Base-by-base conservation (phyloP, 2,113 vertebrate genomes). In the Coryphaenoides rupestris region DNA sequence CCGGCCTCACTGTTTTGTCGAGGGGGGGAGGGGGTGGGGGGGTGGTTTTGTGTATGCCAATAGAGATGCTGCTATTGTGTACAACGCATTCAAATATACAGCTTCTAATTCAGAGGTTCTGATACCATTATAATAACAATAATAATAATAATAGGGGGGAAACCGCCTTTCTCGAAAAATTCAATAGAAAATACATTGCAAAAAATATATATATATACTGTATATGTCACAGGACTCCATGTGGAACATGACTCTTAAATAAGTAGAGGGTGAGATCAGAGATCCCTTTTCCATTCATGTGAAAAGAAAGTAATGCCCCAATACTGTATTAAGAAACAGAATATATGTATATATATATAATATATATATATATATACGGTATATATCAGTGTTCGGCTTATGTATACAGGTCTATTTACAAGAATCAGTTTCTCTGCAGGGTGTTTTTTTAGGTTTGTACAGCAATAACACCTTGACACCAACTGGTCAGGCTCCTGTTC, bases 391-490 rank as follows among this genome's bases (percentile, higher is more conserved):
- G 72, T 80, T 79, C 58, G 58, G 72, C 68, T 70, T 74, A 68
- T 75, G 82, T 78, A 66, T 79, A 76, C 76, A 76, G 24, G 56
- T 74, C 72, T 84, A 88, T 84, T 78, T 85, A 83, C 86, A 85
- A 76, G 47, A 73, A 81, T 80, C 65, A 55, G 74, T n/a, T n/a
- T 66, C 71, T 77, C 79, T 23, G 23, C 19, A 55, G 21, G 55
- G 21, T 57, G 4, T 26, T 49, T 66, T 81, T 81, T 58, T 84
- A 80, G 70, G 56, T 81, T 77, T 81, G 56, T 85, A 81, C 78
- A 83, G 78, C 77, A 74, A 77, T 68, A 78, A 83, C 72, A 81
- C 75, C 19, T 15, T 66, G 69, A 78, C 70, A 15, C 50, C 21
- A 64, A 74, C 69, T 74, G 60, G 76, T 75, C 78, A 75, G 79